Base-by-base conservation (phyloP, 2,888 invertebrate species). In the Vanessa cardui region DNA sequence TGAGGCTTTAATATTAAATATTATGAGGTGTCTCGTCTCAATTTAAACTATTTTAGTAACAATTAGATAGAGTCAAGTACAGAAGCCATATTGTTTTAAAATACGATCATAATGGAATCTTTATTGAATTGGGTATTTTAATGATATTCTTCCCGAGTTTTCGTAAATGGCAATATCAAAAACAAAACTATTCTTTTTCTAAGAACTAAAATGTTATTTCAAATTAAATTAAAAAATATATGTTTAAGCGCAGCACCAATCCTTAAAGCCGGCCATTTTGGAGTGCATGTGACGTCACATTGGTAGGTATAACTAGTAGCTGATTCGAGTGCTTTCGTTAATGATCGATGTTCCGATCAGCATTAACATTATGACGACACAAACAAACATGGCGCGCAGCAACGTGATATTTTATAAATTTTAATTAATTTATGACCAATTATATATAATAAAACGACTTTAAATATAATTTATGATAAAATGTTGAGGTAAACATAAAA, bases 61-160 rank as follows among this genome's bases (percentile, higher is more conserved):
- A 15, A 65, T 68, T 68, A 58, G 63, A 58, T 47, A 46, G 45
- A 61, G 47, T 58, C 68, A 58, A 61, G 58, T 65, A 56, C 60
- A 68, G 65, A 66, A 52, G 71, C 59, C 12, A 31, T 31, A 31
- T 54, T 26, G 8, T 6, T 54, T 54, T 6, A 49, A 12, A 12
- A 12, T 12, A 21, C 50, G 21, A 8, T 21, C 21, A 6, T 6
- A 54, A 16, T 31, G 31, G 31, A 31, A 31, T 7, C 7, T 6
- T 26, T 16, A 50, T n/a, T 1, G 20, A 9, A 49, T 18, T 18
- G n/a, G 18, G 18, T 39, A 39, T 39, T 39, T 12, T 39, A 39
- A 39, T 39, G 39, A 39, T 12, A n/a, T 12, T 39, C 4, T 39
- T 39, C 4, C 39, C 26, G 5, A 3, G 12, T 12, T 39, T 12